A percentile compares a stretch with the other conserved stretches of the same genome.
Evolutionary conservation across 1,140 invertebrate genomes (phyloP).

Genomic region (Trialeurodes vaporariorum): DNA sequence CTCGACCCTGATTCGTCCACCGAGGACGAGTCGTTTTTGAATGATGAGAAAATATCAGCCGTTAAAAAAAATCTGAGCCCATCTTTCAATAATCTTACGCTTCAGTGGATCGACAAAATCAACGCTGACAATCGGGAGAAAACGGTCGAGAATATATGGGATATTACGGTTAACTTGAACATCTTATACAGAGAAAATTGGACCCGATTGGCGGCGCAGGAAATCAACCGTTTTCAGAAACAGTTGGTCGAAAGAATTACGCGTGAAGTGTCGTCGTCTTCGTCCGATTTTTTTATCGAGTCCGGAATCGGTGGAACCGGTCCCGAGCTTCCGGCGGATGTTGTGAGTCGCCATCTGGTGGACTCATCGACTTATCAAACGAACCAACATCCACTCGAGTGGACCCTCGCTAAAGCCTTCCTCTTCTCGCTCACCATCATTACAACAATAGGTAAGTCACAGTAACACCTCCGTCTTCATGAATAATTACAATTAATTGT

Average conservation of each 20-base stretch:
- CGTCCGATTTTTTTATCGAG: constrained; percentile 27
- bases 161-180: constrained; percentile 85
- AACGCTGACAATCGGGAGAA: constrained; percentile 50
- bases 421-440: constrained; percentile 91
- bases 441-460: constrained; percentile 91
- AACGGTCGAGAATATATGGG: constrained; percentile 84
- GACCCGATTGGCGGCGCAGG: constrained; percentile 72
- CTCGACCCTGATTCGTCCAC: constrained; percentile 17
- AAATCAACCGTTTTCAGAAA: constrained; percentile 81
- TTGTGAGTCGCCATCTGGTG: constrained; percentile 36
- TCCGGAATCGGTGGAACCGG: constrained; percentile 26
- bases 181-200: constrained; percentile 91
- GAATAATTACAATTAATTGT: no score
- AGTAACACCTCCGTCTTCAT: no score
- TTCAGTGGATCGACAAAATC: constrained; percentile 29
- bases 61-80: constrained; percentile 12
- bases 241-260: constrained; percentile 64
- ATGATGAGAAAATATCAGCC: constrained; percentile 25
- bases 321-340: constrained; percentile 8
- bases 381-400: constrained; percentile 41
- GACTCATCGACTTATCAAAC: no score
- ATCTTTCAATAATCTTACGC: constrained; percentile 28
- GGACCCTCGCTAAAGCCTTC: constrained; percentile 88
- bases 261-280: constrained; percentile 46
- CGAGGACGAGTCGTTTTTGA: constrained; percentile 28